Evolutionary conservation across 2,113 vertebrate species (phyloP).

Genomic region (Pardalotus punctatus): DNA sequence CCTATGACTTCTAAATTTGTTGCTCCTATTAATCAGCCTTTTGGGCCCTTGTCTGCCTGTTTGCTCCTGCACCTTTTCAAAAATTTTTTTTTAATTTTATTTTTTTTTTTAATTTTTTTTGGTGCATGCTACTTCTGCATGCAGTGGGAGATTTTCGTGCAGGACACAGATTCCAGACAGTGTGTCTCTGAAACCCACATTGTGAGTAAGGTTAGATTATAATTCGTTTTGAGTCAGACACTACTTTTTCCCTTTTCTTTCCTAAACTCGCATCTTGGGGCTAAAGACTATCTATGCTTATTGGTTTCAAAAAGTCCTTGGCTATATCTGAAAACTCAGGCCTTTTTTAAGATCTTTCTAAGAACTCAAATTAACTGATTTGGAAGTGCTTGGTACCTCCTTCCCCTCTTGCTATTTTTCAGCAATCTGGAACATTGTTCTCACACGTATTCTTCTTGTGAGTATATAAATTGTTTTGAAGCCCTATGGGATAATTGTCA

Average conservation of each 20-base stretch:
- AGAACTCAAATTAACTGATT: not conserved
- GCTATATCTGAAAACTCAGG: not conserved
- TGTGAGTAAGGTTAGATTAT: not conserved
- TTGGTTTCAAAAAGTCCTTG: not conserved
- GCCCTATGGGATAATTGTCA: constrained; percentile 1
- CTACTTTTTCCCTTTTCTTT: not conserved
- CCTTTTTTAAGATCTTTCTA: not conserved
- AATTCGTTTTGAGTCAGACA: not conserved
- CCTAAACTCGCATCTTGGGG: not conserved
- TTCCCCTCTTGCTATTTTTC: not conserved
- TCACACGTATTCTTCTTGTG: not conserved
- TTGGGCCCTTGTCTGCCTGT: not conserved
- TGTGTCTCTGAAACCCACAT: not conserved
- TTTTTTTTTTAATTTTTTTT: not conserved
- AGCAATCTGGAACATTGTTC: not conserved
- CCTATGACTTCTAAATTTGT: not conserved
- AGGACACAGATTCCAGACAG: not conserved
- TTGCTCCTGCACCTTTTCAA: not conserved
- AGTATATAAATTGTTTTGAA: constrained; percentile 25
- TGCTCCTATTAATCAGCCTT: not conserved
- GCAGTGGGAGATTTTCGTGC: not conserved
- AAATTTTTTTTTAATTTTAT: too few species aligned
- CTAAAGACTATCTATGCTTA: not conserved
- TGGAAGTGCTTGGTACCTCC: not conserved
- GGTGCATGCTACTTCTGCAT: not conserved